Conservation (phyloP, 92 coral and sea anemone genomes). For the Porites lobata region DNA sequence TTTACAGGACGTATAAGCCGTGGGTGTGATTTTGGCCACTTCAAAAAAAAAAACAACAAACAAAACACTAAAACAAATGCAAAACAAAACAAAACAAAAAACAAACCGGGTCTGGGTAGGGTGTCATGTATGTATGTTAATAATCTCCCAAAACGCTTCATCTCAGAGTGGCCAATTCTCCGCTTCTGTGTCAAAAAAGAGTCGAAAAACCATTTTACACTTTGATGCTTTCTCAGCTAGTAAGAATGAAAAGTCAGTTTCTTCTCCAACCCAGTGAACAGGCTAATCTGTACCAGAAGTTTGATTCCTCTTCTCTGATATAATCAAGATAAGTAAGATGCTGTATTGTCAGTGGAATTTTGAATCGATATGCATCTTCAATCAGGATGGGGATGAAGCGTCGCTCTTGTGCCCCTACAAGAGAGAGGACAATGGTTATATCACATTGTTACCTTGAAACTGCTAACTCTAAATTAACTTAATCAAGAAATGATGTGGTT, state of each 20-base stretch:
- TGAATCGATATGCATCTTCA: slow-evolving; percentile 39
- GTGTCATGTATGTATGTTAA: too few species aligned
- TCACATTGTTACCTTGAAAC: not conserved
- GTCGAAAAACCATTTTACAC: too few species aligned
- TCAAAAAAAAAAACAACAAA: too few species aligned
- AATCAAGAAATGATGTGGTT: too few species aligned
- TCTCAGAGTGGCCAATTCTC: too few species aligned
- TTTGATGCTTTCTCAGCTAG: not conserved
- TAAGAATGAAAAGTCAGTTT: not conserved
- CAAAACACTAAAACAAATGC: too few species aligned
- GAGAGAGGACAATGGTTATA: slow-evolving; percentile 2
- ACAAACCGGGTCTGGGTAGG: too few species aligned
- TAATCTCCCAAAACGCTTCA: too few species aligned
- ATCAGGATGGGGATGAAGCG: slow-evolving; percentile 79
- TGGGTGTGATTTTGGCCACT: too few species aligned
- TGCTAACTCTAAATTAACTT: too few species aligned
- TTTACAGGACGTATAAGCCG: too few species aligned
- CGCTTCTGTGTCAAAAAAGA: not conserved
- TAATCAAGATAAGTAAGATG: slow-evolving; percentile 82
- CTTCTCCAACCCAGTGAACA: slow-evolving; percentile 64
- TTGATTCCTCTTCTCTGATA: slow-evolving; percentile 32
- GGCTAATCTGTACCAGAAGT: slow-evolving; percentile 75
- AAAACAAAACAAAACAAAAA: too few species aligned
- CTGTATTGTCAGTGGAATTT: slow-evolving; percentile 70
- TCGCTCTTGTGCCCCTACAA: slow-evolving; percentile 76